phyloP scores from a whole-genome alignment of 1,140 invertebrate genomes.

The Meloidogyne chitwoodi region DNA sequence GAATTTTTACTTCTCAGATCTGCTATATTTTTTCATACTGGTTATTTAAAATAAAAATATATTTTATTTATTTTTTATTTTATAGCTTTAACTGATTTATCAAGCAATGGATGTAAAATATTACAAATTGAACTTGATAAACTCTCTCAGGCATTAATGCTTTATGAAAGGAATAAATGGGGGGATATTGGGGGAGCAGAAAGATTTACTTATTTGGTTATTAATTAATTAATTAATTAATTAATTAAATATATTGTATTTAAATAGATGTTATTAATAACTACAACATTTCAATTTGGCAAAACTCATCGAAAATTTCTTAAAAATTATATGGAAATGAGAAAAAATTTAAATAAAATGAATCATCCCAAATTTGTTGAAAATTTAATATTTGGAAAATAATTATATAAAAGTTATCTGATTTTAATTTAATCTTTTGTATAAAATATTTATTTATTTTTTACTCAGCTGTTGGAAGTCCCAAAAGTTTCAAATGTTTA shows the following conservation, averaged over 20 bases:
- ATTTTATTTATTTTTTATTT: no score
- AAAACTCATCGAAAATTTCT: background rate
- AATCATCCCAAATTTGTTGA: background rate
- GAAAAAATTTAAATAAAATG: background rate
- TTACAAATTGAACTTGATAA: constrained; percentile 2
- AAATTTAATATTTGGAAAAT: background rate
- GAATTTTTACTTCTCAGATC: background rate
- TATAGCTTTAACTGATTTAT: background rate
- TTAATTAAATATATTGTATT: no score
- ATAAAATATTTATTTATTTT: background rate
- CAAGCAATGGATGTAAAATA: background rate
- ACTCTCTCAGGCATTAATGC: background rate
- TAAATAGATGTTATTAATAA: background rate
- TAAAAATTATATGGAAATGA: background rate
- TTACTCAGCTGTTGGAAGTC: constrained; percentile 12
- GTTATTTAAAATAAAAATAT: background rate
- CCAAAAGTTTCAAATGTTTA: constrained; percentile 20
- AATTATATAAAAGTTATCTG: no score
- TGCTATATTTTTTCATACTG: background rate
- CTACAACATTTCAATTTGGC: background rate
- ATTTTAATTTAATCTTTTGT: no score
- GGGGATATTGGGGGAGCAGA: background rate
- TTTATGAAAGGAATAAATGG: background rate
- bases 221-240: no score
- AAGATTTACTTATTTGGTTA: background rate